Conservation (phyloP, 2,888 invertebrate genomes). For the Tipula vernalis region DNA sequence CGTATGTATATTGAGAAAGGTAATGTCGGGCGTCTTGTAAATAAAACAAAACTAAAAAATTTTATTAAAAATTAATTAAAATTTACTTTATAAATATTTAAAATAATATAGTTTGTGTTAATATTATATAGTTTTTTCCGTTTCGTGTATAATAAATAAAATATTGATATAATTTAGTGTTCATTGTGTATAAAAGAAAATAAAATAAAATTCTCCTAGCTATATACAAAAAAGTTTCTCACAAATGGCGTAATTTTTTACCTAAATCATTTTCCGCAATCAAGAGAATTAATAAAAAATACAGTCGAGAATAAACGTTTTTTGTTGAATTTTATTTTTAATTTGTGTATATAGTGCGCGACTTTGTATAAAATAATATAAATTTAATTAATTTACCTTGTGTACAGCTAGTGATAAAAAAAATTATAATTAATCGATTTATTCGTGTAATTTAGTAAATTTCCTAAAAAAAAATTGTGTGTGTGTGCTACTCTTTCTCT, state of each 20-base stretch:
- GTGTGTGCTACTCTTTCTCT: slow-evolving; percentile 32
- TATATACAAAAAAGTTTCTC: slow-evolving; percentile 38
- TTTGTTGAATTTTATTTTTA: not conserved
- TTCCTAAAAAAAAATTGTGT: slow-evolving; percentile 32
- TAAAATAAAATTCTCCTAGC: slow-evolving; percentile 15
- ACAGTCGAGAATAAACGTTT: not conserved
- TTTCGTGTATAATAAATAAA: not conserved
- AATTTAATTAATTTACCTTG: slow-evolving; percentile 48
- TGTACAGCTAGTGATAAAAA: slow-evolving; percentile 50
- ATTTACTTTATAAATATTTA: not conserved
- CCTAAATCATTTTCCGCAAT: not conserved
- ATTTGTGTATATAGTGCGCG: slow-evolving; percentile 1
- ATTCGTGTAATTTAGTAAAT: not conserved
- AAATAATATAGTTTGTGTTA: not conserved
- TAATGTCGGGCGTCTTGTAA: slow-evolving; percentile 34
- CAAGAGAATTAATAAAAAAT: not conserved
- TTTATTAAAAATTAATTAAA: not conserved
- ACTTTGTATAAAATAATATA: slow-evolving; percentile 15
- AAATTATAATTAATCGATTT: not conserved
- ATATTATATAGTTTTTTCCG: not conserved
- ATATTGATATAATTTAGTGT: not conserved
- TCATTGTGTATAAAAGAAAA: not conserved
- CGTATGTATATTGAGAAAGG: slow-evolving; percentile 15
- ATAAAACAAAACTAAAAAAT: not conserved
- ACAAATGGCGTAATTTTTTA: slow-evolving; percentile 49